Conservation (phyloP, 2,797 vertebrate genomes). For the Lycodopsis pacificus region DNA sequence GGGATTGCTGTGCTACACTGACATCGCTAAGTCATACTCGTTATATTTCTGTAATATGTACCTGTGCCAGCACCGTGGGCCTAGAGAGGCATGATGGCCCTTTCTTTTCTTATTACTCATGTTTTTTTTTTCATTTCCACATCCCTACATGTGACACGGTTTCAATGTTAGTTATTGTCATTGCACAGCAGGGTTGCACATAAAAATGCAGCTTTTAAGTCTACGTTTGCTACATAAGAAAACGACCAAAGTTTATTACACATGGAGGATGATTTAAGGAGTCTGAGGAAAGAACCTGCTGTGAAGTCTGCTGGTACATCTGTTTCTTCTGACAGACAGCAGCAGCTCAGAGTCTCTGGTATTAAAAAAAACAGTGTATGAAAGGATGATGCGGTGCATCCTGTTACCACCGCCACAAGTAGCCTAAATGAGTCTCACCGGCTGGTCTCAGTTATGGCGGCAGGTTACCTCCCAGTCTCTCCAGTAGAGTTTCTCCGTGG, state of each 20-base stretch:
- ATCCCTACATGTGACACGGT: no score
- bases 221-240: no score
- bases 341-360: background rate
- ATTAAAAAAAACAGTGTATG: background rate
- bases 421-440: constrained; percentile 20
- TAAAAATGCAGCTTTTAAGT: no score
- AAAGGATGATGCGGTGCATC: constrained; percentile 42
- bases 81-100: background rate
- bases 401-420: constrained; percentile 16
- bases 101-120: constrained; percentile 22
- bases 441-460: background rate
- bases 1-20: background rate
- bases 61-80: background rate
- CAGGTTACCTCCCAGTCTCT: background rate
- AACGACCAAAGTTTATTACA: no score
- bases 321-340: no score
- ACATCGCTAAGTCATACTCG: background rate
- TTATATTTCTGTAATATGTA: no score
- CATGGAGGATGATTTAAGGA: no score
- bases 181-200: no score
- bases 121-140: background rate
- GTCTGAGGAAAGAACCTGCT: background rate
- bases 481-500: background rate
- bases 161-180: no score
- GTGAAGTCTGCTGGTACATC: no score